Base-by-base conservation (phyloP, 2,888 invertebrate genomes). In the Chalcis sispes region DNA sequence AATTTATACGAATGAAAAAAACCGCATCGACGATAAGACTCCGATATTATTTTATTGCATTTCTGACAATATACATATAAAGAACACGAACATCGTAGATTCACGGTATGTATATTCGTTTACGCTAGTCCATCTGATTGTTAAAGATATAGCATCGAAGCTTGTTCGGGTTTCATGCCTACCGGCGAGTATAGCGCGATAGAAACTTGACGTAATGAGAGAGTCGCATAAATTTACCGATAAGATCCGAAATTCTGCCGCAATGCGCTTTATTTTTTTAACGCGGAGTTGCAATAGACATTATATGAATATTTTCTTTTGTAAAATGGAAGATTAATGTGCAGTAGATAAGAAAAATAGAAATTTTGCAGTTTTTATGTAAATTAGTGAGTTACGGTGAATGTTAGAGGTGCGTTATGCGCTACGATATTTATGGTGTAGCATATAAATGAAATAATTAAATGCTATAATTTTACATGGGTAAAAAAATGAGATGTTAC, bases 221-320 rank as follows among this genome's bases (percentile, higher is more conserved):
- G 61, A 48, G n/a, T 36, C 48, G 62, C 40, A 74, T 74, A 69
- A 69, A 64, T 69, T 69, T 64, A 4, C n/a, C 40, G 69, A 75
- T 75, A 75, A 75, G 40, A 69, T 75, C 69, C 58, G 64, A 58
- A 62, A 50, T 54, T 64, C 29, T 29, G 25, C 58, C 10, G 42
- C 5, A 62, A 27, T 58, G 20, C 46, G 29, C 18, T n/a, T 8
- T 40, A 23, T 46, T 50, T 67, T 29, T 66, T 52, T 48, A n/a
- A 40, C 46, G 25, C 29, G 40, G 25, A n/a, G 32, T 18, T 15
- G 20, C 13, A 23, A 46, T n/a, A n/a, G n/a, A n/a, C n/a, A n/a
- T n/a, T n/a, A 50, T 29, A 20, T 40, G 48, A 67, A 56, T 56
- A 74, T 69, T 69, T 74, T 69, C 67, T 32, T 59, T 32, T 23